Percentiles rank a stretch among this genome's conserved stretches.
phyloP scores from a whole-genome alignment of 2,797 vertebrate species.

The Melanotaenia parkinsoni region DNA sequence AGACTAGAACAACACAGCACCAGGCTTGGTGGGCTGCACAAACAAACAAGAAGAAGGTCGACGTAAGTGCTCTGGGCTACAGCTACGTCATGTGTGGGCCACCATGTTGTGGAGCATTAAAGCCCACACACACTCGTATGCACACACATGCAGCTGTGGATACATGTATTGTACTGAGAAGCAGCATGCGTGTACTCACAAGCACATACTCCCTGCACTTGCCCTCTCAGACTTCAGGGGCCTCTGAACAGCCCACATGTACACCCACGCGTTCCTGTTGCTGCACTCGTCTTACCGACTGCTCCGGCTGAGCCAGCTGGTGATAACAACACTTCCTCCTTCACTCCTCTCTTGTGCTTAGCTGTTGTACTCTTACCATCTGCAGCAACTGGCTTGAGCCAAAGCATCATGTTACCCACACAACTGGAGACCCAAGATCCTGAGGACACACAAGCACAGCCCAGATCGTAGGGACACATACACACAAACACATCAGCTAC shows the following conservation, averaged over 20 bases:
- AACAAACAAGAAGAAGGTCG: conserved; percentile 65
- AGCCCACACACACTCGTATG: conserved; percentile 39
- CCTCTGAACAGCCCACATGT: conserved; percentile 52
- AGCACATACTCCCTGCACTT: conserved; percentile 36
- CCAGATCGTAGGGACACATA: conserved; percentile 23
- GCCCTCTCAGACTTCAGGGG: conserved; percentile 56
- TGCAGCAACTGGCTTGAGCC: conserved; percentile 67
- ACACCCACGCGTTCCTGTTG: conserved; percentile 76
- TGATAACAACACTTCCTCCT: conserved; percentile 78
- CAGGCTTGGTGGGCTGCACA: conserved; percentile 64
- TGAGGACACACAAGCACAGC: conserved; percentile 47
- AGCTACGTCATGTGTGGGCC: conserved; percentile 58
- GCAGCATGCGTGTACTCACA: conserved; percentile 13
- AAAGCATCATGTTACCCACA: conserved; percentile 70
- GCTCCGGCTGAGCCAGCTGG: conserved; percentile 73
- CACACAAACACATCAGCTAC: conserved; percentile 26
- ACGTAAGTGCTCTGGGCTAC: conserved; percentile 57
- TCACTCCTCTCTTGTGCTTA: conserved; percentile 54
- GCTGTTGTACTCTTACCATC: conserved; percentile 71
- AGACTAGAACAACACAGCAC: conserved; percentile 58
- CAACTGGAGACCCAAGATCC: conserved; percentile 65
- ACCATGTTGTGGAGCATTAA: conserved; percentile 32
- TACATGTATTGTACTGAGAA: conserved; percentile 25
- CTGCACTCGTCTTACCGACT: conserved; percentile 61
- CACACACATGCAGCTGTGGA: conserved; percentile 37